Percentiles rank a stretch among this genome's conserved stretches.
phyloP scores from a whole-genome alignment of 2,113 vertebrate species.

The Cariama cristata region DNA sequence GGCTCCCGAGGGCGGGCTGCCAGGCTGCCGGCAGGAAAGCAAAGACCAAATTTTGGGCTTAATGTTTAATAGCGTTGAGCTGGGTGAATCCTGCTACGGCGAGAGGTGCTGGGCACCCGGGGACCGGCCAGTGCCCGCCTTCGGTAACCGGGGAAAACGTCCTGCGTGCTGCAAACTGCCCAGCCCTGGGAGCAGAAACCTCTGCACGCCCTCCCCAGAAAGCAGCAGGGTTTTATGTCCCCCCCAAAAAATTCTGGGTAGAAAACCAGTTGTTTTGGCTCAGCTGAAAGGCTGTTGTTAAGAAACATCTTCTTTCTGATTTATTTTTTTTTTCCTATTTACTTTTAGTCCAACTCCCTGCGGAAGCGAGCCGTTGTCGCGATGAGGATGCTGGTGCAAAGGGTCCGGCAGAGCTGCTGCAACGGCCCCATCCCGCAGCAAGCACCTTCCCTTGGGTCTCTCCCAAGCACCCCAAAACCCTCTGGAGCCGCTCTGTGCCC shows the following conservation, averaged over 20 bases:
- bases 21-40: neutral
- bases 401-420: neutral
- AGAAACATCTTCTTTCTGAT: accelerated
- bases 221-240: neutral
- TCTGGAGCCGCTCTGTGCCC: accelerated
- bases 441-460: neutral
- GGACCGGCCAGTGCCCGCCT: neutral
- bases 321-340: accelerated
- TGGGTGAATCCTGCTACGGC: neutral
- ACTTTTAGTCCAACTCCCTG: accelerated
- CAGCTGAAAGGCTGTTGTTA: neutral
- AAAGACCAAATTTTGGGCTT: neutral
- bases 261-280: neutral
- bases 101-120: accelerated
- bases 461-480: neutral
- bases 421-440: accelerated
- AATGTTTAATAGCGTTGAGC: neutral
- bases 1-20: neutral
- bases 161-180: accelerated
- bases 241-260: accelerated
- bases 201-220: neutral
- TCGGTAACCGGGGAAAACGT: neutral
- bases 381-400: neutral
- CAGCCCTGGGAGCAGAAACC: accelerated
- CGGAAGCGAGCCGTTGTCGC: accelerated